phyloP scores from a whole-genome alignment of 2,888 invertebrate genomes.

The Rhagonycha lutea region DNA sequence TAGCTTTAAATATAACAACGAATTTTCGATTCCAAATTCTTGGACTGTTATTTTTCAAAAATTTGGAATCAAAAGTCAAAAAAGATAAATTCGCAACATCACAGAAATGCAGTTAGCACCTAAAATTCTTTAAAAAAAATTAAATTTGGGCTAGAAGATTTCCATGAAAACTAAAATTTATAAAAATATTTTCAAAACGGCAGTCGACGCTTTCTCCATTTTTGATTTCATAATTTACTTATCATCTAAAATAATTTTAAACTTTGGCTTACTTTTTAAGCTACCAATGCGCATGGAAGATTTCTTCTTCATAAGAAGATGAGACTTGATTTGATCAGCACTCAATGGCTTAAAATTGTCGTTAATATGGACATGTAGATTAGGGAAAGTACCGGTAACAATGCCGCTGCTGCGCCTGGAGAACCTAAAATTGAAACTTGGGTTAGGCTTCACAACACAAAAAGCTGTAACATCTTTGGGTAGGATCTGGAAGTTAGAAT shows the following conservation, averaged over 20 bases:
- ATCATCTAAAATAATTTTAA: constrained; percentile 29
- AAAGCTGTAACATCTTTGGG: not conserved
- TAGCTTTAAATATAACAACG: not conserved
- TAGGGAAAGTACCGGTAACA: constrained; percentile 24
- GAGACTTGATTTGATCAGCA: not conserved
- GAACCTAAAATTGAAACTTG: constrained; percentile 11
- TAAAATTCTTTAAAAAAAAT: constrained; percentile 7
- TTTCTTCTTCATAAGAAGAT: constrained; percentile 31
- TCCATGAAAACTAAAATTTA: constrained; percentile 12
- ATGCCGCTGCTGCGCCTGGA: not conserved
- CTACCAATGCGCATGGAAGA: constrained; percentile 48
- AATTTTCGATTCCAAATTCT: not conserved
- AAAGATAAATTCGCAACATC: constrained; percentile 14
- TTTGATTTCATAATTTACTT: constrained; percentile 33
- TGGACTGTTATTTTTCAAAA: not conserved
- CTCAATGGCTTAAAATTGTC: constrained; percentile 37
- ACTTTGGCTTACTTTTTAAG: constrained; percentile 44
- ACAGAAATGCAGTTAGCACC: constrained; percentile 30
- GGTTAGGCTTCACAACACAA: not conserved
- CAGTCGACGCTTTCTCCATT: constrained; percentile 10
- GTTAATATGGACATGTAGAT: constrained; percentile 35
- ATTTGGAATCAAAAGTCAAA: constrained; percentile 15
- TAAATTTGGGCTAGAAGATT: constrained; percentile 20
- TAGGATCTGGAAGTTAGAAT: not conserved
- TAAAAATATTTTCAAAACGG: constrained; percentile 4